A percentile compares a stretch with the other conserved stretches of the same genome.
phyloP scores from a whole-genome alignment of 1,140 invertebrate species.

The Macrobrachium nipponense region DNA sequence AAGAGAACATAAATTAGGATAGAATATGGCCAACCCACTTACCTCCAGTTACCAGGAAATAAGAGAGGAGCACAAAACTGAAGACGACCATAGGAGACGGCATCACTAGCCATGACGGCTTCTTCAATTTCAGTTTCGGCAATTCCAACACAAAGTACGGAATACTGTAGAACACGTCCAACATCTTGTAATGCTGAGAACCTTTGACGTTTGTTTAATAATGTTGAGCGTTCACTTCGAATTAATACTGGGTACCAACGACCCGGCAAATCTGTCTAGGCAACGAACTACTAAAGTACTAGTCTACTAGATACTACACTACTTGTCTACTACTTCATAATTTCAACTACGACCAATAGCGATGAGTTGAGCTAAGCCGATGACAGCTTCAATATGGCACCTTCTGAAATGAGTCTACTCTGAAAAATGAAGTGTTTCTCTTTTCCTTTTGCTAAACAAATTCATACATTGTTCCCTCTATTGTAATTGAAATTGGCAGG shows the following conservation, averaged over 20 bases:
- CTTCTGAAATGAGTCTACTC: too few relatives aligned
- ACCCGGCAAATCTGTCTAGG: neutral
- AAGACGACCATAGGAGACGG: conserved; percentile 96
- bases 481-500: too few relatives aligned
- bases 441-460: too few relatives aligned
- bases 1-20: too few relatives aligned
- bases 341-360: too few relatives aligned
- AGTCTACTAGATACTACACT: too few relatives aligned
- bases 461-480: too few relatives aligned
- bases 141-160: conserved; percentile 88
- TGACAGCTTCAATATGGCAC: too few relatives aligned
- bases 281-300: too few relatives aligned
- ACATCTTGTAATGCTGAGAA: conserved; percentile 66
- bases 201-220: neutral
- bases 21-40: neutral
- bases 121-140: conserved; percentile 93
- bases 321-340: too few relatives aligned
- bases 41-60: conserved; percentile 94
- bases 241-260: neutral
- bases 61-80: conserved; percentile 88
- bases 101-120: conserved; percentile 89
- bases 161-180: conserved; percentile 83
- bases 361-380: too few relatives aligned
- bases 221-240: neutral
- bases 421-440: too few relatives aligned